Base-by-base conservation (phyloP, 2,888 invertebrate genomes). In the Amphipoea lucens region DNA sequence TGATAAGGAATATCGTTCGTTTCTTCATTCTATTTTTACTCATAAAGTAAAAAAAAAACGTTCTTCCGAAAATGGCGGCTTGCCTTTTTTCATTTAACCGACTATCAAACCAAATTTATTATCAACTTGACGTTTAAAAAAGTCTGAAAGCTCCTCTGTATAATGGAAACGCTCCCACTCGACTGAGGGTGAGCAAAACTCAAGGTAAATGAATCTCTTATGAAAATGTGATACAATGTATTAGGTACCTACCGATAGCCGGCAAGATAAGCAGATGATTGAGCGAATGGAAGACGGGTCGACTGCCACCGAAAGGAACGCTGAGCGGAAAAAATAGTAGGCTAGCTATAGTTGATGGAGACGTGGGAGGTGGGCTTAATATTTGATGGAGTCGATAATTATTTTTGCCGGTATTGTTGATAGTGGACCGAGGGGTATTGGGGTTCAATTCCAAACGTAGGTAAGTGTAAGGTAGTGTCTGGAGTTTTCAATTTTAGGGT, bases 191-290 rank as follows among this genome's bases (percentile, higher is more conserved):
- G 92, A 90, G 91, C 91, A 91, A 93, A 93, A 90, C 90, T 91
- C 89, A 86, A 87, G 90, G 92, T 93, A 94, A 94, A 94, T 93
- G 94, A 94, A 94, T 94, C 92, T 93, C 94, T 94, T 94, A 95
- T 93, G 94, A 94, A 94, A 94, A 94, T 94, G 92, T 90, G 93
- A 92, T 93, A 94, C 93, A 93, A 91, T 92, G 91, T 92, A 90
- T 88, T 85, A 36, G 36, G 36, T 36, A 86, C 87, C 83, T 84
- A 84, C 84, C 79, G 93, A 94, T 93, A 92, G 90, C 90, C 83
- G 79, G 70, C 48, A 65, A 76, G 89, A 90, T 90, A 89, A 77
- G 62, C 36, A 57, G 90, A 91, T 94, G 94, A 94, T 92, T 90
- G 88, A 92, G 86, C 91, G 88, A 86, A 84, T 71, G 82, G 72